Evolutionary conservation across 2,888 invertebrate species (phyloP).

Genomic region (Ariolimax columbianus): DNA sequence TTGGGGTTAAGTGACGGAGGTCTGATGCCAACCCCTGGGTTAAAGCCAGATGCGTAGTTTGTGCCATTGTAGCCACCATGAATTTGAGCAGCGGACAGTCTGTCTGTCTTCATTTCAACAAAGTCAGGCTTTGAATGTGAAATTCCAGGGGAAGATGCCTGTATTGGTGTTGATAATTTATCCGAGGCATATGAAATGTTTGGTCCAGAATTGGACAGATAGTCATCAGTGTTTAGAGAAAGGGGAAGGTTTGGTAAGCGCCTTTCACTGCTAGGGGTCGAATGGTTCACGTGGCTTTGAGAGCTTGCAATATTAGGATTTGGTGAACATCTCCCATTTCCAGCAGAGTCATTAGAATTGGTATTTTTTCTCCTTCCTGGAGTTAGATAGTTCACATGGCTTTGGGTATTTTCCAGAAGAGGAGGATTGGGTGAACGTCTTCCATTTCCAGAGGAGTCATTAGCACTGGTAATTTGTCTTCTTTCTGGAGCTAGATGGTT

Average conservation of each 20-base stretch:
- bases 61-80: slow-evolving; percentile 16
- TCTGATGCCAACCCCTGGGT: slow-evolving; percentile 13
- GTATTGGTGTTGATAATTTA: slow-evolving; percentile 37
- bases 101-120: slow-evolving; percentile 31
- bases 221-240: slow-evolving; percentile 6
- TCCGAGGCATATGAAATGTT: slow-evolving; percentile 6
- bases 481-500: slow-evolving; percentile 21
- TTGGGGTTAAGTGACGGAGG: neutral
- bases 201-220: neutral
- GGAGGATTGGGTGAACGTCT: slow-evolving; percentile 22
- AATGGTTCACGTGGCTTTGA: no score
- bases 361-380: no score
- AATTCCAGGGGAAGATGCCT: slow-evolving; percentile 50
- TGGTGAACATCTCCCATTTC: no score
- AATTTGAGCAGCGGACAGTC: neutral
- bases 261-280: slow-evolving; percentile 14
- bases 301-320: no score
- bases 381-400: no score
- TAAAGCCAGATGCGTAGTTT: slow-evolving; percentile 6
- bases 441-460: no score
- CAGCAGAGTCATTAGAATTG: no score
- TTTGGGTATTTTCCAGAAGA: slow-evolving; percentile 3
- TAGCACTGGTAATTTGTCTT: neutral
- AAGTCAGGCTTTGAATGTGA: slow-evolving; percentile 47
- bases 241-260: slow-evolving; percentile 22